Conservation (phyloP, 2,797 vertebrate species). For the Epinephelus awoara region DNA sequence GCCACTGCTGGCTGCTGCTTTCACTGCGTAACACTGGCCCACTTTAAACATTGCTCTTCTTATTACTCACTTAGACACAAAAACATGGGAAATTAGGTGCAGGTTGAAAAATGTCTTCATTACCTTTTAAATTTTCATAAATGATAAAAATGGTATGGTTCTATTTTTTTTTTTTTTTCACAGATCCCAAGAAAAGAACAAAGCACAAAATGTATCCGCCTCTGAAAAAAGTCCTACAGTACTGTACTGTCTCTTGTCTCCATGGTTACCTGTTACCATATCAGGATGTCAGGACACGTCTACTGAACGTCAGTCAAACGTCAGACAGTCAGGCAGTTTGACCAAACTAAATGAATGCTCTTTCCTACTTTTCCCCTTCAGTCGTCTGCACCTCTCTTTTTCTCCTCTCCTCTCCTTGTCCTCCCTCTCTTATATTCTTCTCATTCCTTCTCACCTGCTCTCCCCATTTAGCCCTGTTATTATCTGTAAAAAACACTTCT, state of each 20-base stretch:
- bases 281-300: neutral
- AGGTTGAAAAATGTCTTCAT: no score
- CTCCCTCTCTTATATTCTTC: neutral
- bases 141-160: neutral
- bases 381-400: neutral
- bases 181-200: no score
- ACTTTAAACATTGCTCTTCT: no score
- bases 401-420: neutral
- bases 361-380: neutral
- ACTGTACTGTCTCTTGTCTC: neutral
- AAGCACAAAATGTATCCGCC: no score
- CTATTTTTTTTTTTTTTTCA: no score
- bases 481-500: constrained; percentile 21
- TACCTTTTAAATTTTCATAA: neutral
- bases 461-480: constrained; percentile 1
- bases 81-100: no score
- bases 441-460: neutral
- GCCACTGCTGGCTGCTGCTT: no score
- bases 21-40: no score
- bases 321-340: constrained; percentile 2
- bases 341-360: neutral
- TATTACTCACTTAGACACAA: no score
- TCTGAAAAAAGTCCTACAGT: no score
- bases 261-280: constrained; percentile 8
- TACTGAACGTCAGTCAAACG: neutral